Base-by-base conservation (phyloP, 2,888 invertebrate species). In the Drosophila paramelanica region DNA sequence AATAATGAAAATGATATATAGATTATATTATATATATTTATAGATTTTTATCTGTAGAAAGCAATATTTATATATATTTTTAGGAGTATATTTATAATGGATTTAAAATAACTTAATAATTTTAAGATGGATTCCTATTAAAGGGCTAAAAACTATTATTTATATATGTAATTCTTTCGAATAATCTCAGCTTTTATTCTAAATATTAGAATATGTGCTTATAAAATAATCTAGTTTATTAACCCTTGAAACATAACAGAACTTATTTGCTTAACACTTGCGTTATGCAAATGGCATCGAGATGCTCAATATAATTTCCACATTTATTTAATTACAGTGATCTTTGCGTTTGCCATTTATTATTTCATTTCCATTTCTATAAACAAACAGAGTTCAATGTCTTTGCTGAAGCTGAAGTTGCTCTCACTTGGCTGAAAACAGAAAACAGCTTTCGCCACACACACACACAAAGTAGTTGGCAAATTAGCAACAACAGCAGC, bases 401-500 rank as follows among this genome's bases (percentile, higher is more conserved):
- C 83, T 88, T 77, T 62, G 50, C 56, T 33, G 8, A 31, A 31
- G 27, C 27, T 31, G 47, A 43, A 46, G 11, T 62, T 62, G 84
- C 81, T 86, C 81, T 83, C 81, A 86, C 81, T 81, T 78, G 61
- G 38, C 56, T 51, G n/a, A 36, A 57, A 69, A 60, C 62, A 66
- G 71, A 17, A 72, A 88, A 76, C 76, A 67, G 89, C 83, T 84
- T 84, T 84, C 83, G 83, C 83, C 72, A 68, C 61, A 75, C 58
- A 77, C 65, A 59, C 61, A 33, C 11, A 70, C 55, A 71, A 83
- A 73, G 75, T 79, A 88, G 88, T 89, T 86, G 85, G 85, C 85
- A 89, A 86, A 89, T 86, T 89, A 89, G 77, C 85, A 87, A 46
- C 71, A 57, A 46, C 79, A 84, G 53, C 60, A 55, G 25, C 59